Percentiles rank a stretch among this genome's conserved stretches.
These are phyloP conservation scores for Caenorhabditis brenneri DNA, from an alignment of 1,140 invertebrate genomes.

Conservation along the genomic window DNA sequence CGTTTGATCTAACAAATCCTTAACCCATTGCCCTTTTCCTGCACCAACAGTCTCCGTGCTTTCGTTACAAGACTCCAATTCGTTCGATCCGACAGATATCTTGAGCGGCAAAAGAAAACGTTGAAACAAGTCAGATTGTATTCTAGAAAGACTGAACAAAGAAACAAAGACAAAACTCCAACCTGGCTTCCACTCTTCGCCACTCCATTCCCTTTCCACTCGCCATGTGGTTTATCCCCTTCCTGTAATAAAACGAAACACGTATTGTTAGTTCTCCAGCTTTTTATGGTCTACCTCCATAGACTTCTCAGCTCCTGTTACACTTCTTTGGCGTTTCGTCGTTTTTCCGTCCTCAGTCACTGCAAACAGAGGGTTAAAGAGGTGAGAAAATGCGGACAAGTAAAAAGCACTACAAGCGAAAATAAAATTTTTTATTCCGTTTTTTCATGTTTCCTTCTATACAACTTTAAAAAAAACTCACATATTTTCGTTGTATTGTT, in stretches of 20 bases:
- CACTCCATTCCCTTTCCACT: slow-evolving; percentile 21
- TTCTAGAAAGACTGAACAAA: neutral
- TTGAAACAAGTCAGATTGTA: no score
- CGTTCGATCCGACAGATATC: slow-evolving; percentile 51
- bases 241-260: neutral
- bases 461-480: neutral
- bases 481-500: slow-evolving; percentile 53
- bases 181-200: slow-evolving; percentile 47
- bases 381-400: neutral
- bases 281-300: slow-evolving; percentile 24
- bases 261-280: neutral
- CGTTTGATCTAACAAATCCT: slow-evolving; percentile 60
- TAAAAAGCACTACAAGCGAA: neutral
- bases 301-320: slow-evolving; percentile 11
- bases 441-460: neutral
- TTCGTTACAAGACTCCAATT: slow-evolving; percentile 47
- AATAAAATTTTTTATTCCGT: neutral
- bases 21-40: slow-evolving; percentile 69
- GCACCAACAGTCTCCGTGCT: slow-evolving; percentile 67
- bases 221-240: slow-evolving; percentile 20
- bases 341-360: slow-evolving; percentile 30
- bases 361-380: slow-evolving; percentile 32
- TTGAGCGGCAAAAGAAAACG: slow-evolving; percentile 38
- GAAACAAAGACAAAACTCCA: neutral
- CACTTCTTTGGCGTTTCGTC: slow-evolving; percentile 7